These are phyloP conservation scores for Amia ocellicauda DNA, from an alignment of 2,113 vertebrate genomes.

Conservation along the genomic window DNA sequence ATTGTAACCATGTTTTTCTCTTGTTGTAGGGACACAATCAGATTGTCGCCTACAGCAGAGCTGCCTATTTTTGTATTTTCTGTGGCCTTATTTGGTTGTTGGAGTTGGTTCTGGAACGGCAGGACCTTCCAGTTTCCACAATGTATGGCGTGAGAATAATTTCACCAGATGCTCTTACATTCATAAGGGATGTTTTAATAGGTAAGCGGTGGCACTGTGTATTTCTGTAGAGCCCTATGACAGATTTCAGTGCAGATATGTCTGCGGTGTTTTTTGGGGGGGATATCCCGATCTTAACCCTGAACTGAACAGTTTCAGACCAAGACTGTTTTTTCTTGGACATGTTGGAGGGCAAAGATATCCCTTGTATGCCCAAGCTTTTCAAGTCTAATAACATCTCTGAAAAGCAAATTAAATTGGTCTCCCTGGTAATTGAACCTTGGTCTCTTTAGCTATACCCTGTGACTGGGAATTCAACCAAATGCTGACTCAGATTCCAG, in stretches of 20 bases:
- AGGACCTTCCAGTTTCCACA: slow-evolving; percentile 70
- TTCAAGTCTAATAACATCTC: no score
- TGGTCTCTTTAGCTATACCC: no score
- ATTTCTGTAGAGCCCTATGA: not conserved
- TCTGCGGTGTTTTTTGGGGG: no score
- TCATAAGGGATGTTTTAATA: slow-evolving; percentile 78
- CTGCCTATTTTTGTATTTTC: slow-evolving; percentile 92
- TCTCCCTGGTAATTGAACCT: no score
- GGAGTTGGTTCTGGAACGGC: slow-evolving; percentile 77
- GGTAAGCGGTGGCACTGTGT: slow-evolving; percentile 63
- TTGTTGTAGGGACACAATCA: slow-evolving; percentile 89
- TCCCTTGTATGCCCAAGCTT: no score
- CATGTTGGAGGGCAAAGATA: no score
- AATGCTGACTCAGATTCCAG: no score
- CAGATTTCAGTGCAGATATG: not conserved
- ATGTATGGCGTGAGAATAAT: slow-evolving; percentile 86
- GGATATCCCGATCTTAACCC: no score
- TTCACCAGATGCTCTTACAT: slow-evolving; percentile 70
- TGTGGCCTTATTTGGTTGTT: slow-evolving; percentile 92
- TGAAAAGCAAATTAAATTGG: no score
- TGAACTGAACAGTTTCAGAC: no score
- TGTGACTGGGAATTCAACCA: no score
- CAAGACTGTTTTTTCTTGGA: not conserved
- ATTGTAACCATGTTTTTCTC: not conserved
- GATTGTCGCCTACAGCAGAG: slow-evolving; percentile 90